Base-by-base conservation (phyloP, 1,140 invertebrate species). In the Cylas formicarius region DNA sequence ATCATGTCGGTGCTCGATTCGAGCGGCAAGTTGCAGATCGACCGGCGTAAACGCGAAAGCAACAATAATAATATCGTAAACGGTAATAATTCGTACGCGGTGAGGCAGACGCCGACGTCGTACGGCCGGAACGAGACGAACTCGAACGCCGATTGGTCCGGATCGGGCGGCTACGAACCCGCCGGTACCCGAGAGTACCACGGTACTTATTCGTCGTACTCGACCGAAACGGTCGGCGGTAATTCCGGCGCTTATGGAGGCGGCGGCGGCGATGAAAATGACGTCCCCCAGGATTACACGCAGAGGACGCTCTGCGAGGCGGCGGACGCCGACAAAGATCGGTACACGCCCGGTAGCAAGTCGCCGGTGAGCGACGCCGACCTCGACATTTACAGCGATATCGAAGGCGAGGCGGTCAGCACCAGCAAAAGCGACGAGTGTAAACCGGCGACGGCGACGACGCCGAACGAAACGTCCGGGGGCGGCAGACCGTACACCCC, bases 311-410 rank as follows among this genome's bases (percentile, higher is more conserved):
- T 56, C n/a, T 48, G 47, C 19, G 54, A 56, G 24, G 35, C 43
- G 4, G 22, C 43, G 14, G 49, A 49, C 10, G 24, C 38, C 19
- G 44, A 50, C 6, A 31, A 46, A 13, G 36, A 34, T 8, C 36
- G 46, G 17, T 34, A 40, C 22, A 33, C 35, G 13, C 28, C 39
- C 6, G 37, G 27, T 20, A 53, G 24, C 20, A 44, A 23, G 36
- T 57, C 48, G 43, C 50, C 40, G 10, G 60, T 62, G 42, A 65
- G 64, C 53, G 65, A 68, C 32, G 61, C 64, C n/a, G 67, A 68
- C 42, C 44, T 68, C 10, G 67, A 70, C 55, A 68, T 75, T 20
- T 76, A 77, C 48, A 73, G 73, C 55, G 75, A 77, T 45, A 75
- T 76, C 33, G 73, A 74, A 54, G 73, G 73, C 43, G 73, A 73